Percentiles rank a stretch among this genome's conserved stretches.
phyloP scores from a whole-genome alignment of 2,888 invertebrate genomes.

The Amblyjoppa fuscipennis region DNA sequence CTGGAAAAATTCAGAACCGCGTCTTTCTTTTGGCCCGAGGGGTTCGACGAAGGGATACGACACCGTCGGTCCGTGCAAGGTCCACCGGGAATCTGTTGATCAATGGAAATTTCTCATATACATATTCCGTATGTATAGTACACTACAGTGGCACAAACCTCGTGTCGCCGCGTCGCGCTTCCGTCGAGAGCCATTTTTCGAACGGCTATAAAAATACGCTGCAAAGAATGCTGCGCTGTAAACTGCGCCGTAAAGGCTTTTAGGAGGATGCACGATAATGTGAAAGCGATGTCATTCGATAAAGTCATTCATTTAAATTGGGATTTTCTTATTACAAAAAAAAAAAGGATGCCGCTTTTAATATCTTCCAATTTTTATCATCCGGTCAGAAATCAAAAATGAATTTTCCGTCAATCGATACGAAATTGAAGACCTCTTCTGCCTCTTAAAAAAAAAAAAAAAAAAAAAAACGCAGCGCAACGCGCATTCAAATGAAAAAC shows the following conservation, averaged over 20 bases:
- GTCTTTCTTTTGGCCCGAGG: constrained; percentile 21
- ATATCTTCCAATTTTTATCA: no score
- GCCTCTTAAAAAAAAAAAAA: no score
- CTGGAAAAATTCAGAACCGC: constrained; percentile 21
- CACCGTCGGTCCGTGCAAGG: constrained; percentile 23
- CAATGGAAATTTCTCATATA: constrained; percentile 66
- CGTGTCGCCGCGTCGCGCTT: not conserved
- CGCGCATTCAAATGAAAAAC: not conserved
- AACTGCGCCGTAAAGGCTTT: not conserved
- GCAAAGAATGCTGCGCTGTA: not conserved
- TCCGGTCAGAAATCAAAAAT: no score
- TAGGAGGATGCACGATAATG: not conserved
- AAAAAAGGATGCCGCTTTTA: no score
- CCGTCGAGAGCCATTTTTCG: constrained; percentile 13
- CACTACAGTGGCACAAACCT: not conserved
- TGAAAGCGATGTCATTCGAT: not conserved
- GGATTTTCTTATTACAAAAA: no score
- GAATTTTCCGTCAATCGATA: no score
- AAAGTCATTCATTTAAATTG: no score
- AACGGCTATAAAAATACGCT: not conserved
- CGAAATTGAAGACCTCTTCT: no score
- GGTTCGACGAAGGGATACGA: constrained; percentile 37
- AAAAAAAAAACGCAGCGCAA: not conserved
- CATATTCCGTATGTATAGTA: constrained; percentile 3
- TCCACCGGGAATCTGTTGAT: constrained; percentile 75